Conservation (phyloP, 2,113 vertebrate genomes). For the Stomatorhinus ivindoensis region DNA sequence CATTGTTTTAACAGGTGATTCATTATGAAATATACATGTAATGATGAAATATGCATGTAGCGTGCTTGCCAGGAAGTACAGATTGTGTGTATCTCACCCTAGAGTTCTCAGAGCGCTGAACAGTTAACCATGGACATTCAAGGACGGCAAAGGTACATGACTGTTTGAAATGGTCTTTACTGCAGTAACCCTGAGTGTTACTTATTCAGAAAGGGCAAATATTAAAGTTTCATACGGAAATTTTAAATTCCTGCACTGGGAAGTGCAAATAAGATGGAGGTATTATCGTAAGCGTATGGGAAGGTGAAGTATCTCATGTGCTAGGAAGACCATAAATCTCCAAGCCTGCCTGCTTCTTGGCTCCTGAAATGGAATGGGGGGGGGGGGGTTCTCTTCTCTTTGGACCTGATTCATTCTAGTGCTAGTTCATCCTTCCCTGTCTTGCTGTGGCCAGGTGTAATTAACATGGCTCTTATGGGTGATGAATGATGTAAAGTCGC, state of each 20-base stretch:
- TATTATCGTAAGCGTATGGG: neutral
- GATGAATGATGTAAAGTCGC: neutral
- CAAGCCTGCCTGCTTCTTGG: neutral
- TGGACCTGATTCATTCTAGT: neutral
- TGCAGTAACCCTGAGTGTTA: neutral
- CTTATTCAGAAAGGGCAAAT: neutral
- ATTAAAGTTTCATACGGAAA: neutral
- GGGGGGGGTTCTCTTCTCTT: neutral
- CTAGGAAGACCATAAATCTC: neutral
- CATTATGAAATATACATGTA: neutral
- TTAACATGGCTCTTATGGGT: neutral
- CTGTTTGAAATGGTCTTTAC: neutral
- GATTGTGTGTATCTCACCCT: neutral
- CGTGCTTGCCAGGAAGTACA: neutral
- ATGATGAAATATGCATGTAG: neutral
- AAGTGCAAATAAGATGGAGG: neutral
- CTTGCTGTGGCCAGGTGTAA: neutral
- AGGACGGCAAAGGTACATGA: neutral
- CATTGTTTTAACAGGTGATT: neutral
- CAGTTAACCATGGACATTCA: neutral
- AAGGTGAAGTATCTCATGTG: neutral
- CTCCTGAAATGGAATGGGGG: neutral
- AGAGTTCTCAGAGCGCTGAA: neutral
- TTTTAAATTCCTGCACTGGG: neutral
- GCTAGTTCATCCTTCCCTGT: neutral